Conservation (phyloP, 2,797 vertebrate species). For the Eulemur coronatus region DNA sequence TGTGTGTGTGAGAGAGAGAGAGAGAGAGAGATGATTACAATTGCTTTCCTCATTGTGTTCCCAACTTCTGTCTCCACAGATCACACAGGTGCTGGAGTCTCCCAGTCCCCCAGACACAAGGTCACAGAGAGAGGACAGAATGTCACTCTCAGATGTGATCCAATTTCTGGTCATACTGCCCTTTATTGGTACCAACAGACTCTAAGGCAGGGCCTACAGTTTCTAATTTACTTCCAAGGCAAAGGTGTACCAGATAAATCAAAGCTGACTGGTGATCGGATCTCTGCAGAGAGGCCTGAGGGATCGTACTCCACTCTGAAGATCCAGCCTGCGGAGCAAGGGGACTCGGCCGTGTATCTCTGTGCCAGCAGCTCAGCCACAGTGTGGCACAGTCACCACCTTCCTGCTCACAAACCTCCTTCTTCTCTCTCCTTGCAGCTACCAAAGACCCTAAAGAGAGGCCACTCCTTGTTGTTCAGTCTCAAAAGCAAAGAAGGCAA, state of each 20-base stretch:
- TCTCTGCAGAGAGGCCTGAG: neutral
- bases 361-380: neutral
- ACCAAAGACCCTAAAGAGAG: neutral
- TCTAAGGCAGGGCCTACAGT: too few relatives aligned
- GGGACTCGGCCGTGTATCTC: neutral
- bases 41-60: neutral
- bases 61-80: neutral
- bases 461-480: neutral
- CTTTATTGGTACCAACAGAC: neutral
- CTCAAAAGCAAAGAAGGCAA: neutral
- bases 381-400: neutral
- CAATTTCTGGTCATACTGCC: neutral
- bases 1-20: too few relatives aligned
- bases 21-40: neutral
- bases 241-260: neutral
- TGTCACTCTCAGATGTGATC: neutral
- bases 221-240: neutral
- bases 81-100: neutral
- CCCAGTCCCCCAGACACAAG: neutral
- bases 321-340: neutral
- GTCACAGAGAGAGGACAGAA: neutral
- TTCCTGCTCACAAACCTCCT: neutral
- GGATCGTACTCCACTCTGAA: neutral
- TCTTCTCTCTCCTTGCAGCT: neutral
- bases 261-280: accelerated